These are phyloP conservation scores for Setophaga coronata DNA, from an alignment of 2,113 vertebrate genomes.

Conservation along the genomic window DNA sequence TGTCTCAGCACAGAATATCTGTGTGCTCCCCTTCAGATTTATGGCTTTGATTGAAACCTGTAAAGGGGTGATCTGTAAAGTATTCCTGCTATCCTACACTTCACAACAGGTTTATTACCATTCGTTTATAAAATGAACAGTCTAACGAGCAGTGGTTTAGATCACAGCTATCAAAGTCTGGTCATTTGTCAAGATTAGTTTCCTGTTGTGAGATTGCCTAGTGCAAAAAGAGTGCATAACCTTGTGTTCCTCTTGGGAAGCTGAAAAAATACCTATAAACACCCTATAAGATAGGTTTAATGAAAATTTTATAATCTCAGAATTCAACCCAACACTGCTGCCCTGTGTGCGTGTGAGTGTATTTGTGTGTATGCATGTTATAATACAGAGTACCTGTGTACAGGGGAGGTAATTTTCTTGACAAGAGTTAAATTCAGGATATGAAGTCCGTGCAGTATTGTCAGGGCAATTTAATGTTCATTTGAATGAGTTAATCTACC, in stretches of 20 bases:
- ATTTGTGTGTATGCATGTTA: not conserved
- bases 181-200: slow-evolving; percentile 70
- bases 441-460: not conserved
- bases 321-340: not conserved
- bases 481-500: not conserved
- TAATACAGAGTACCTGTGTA: no score
- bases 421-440: not conserved
- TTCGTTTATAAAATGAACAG: slow-evolving; percentile 58
- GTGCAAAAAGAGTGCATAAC: slow-evolving; percentile 35
- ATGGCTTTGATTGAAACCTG: slow-evolving; percentile 40
- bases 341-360: not conserved
- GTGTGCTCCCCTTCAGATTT: slow-evolving; percentile 17
- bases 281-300: not conserved
- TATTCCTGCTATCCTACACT: slow-evolving; percentile 62
- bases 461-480: not conserved
- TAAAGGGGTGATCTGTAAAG: slow-evolving; percentile 66
- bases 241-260: slow-evolving; percentile 22
- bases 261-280: slow-evolving; percentile 32
- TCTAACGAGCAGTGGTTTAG: slow-evolving; percentile 68
- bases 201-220: slow-evolving; percentile 63
- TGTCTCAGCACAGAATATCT: slow-evolving; percentile 6
- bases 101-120: slow-evolving; percentile 68
- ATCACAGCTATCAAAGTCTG: slow-evolving; percentile 67
- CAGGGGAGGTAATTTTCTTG: not conserved
- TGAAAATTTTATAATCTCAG: slow-evolving; percentile 22